Base-by-base conservation (phyloP, 2,113 vertebrate genomes). In the Oceanodroma tethys region DNA sequence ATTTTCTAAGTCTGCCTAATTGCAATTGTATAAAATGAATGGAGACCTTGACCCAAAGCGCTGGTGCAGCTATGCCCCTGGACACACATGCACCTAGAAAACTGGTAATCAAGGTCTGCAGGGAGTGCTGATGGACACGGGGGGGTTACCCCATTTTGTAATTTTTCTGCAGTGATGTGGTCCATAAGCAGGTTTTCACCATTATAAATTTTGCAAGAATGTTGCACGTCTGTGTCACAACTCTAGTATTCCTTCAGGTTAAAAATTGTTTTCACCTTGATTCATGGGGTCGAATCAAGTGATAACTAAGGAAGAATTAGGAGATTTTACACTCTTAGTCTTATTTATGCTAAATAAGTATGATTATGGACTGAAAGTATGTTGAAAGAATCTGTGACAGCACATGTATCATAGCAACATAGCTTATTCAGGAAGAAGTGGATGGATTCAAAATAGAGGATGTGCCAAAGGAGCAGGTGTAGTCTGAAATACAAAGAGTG, bases 391-490 rank as follows among this genome's bases (percentile, higher is more conserved):
- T 91, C 71, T 87, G 89, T 95, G 94, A 92, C 86, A 96, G 93
- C 72, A 94, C 2, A 83, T 88, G 97, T 98, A 95, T 98, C 97
- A 94, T 97, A 98, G 98, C 98, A 98, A 98, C 98, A 95, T 18
- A 59, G 92, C 76, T 92, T 93, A 93, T 86, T 92, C 89, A 91
- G 92, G 91, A 97, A 94, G 88, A 96, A 94, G 90, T 29, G 56
- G 80, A 75, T 87, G 74, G 86, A 94, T 73, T 95, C 79, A 96
- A 95, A 96, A 87, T 15, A 84, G 81, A 90, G 52, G 25, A 60
- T 91, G 50, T 92, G 90, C 88, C 86, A 96, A 93, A 95, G 81
- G 93, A 97, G 91, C 86, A 96, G 86, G 91, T 96, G 88, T 87
- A 79, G 88, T 78, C 80, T 96, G 91, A 97, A 97, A 94, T 60